Conservation (phyloP, 2,113 vertebrate genomes). For the Himantopus leucocephalus region DNA sequence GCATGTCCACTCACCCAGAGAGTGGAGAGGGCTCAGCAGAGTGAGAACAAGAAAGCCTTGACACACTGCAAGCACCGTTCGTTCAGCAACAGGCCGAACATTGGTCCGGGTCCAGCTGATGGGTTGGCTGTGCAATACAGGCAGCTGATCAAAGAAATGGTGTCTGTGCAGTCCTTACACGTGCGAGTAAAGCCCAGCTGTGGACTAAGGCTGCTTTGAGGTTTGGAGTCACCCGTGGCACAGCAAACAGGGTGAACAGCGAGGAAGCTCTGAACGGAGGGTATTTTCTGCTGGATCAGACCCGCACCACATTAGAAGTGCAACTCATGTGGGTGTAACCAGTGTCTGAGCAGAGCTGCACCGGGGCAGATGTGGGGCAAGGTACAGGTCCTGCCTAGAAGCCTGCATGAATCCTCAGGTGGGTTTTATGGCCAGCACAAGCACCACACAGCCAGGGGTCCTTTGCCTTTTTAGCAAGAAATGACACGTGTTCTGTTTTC, state of each 20-base stretch:
- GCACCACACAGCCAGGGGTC: not conserved
- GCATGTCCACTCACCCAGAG: not conserved
- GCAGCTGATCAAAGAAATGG: not conserved
- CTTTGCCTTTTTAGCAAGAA: not conserved
- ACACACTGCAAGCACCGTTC: not conserved
- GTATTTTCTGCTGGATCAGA: not conserved
- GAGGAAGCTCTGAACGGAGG: not conserved
- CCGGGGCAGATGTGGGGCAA: not conserved
- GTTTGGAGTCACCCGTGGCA: not conserved
- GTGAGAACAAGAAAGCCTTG: not conserved
- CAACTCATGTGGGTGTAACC: not conserved
- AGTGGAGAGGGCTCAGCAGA: not conserved
- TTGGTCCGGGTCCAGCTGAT: not conserved
- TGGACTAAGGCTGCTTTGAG: not conserved
- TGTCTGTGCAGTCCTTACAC: not conserved
- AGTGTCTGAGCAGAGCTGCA: not conserved
- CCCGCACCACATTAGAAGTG: not conserved
- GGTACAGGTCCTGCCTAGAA: not conserved
- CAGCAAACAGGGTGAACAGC: not conserved
- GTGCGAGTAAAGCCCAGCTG: not conserved
- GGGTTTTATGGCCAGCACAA: not conserved
- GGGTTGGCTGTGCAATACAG: not conserved
- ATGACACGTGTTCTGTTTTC: not conserved
- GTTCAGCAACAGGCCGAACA: not conserved
- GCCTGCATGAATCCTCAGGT: not conserved